phyloP scores from a whole-genome alignment of 2,113 vertebrate species.

The Lophotis ruficrista region DNA sequence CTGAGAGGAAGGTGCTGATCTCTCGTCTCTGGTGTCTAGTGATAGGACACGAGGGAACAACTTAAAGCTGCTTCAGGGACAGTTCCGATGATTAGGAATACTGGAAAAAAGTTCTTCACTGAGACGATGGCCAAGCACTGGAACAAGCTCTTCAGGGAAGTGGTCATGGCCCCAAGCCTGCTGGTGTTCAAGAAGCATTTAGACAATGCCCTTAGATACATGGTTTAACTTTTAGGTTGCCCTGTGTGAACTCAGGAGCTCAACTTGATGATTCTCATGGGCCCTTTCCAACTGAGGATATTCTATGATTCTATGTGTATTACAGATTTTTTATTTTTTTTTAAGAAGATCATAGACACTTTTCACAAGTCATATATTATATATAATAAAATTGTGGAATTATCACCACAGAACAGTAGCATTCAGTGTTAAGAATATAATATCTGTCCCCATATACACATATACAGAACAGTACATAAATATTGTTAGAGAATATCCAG shows the following conservation, averaged over 20 bases:
- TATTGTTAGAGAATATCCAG: neutral
- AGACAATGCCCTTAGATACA: neutral
- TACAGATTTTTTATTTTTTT: neutral
- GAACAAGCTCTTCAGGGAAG: neutral
- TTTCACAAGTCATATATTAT: neutral
- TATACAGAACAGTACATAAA: neutral
- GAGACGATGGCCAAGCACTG: too few relatives aligned
- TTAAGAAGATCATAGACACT: neutral
- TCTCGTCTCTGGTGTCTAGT: too few relatives aligned
- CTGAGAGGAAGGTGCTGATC: too few relatives aligned
- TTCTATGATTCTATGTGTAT: too few relatives aligned
- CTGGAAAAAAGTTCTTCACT: too few relatives aligned
- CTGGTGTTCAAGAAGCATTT: neutral
- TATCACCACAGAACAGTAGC: neutral
- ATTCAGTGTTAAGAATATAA: neutral
- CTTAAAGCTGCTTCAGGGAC: too few relatives aligned
- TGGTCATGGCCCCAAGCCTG: neutral
- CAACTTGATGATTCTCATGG: neutral
- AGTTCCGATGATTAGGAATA: too few relatives aligned
- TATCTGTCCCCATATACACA: neutral
- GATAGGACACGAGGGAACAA: too few relatives aligned
- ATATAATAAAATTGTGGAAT: neutral
- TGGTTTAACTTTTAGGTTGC: neutral
- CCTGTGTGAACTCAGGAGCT: neutral
- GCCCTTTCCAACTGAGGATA: too few relatives aligned